Conservation (phyloP, 2,888 invertebrate species). For the Leptinotarsa tumamoca region DNA sequence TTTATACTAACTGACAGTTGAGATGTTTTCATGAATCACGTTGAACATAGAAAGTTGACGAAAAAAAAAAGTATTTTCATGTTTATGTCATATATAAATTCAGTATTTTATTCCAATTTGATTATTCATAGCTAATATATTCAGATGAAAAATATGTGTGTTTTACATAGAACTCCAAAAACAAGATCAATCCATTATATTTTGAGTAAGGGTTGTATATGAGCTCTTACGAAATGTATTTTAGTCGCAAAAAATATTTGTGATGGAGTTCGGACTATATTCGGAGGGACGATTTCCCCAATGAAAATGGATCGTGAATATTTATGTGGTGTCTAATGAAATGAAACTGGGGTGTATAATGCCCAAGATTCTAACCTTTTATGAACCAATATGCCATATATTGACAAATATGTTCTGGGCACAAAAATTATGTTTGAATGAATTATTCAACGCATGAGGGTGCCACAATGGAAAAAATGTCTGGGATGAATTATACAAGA, state of each 20-base stretch:
- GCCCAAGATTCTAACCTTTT: not conserved
- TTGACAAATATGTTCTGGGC: not conserved
- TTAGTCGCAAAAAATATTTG: not conserved
- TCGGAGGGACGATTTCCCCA: not conserved
- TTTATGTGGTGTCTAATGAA: conserved; percentile 5
- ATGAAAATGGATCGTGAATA: not conserved
- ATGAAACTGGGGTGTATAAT: not conserved
- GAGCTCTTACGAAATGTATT: conserved; percentile 1
- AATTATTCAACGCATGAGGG: no score
- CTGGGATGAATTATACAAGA: no score
- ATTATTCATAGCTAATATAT: conserved; percentile 6
- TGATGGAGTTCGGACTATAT: not conserved
- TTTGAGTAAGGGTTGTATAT: not conserved
- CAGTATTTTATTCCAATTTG: not conserved
- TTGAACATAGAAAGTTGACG: not conserved
- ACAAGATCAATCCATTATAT: not conserved
- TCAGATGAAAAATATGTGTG: not conserved
- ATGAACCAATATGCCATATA: not conserved
- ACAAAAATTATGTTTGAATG: no score
- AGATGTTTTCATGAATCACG: no score
- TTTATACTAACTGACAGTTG: no score
- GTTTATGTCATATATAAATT: not conserved
- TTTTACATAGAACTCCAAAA: not conserved
- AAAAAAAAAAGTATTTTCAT: not conserved
- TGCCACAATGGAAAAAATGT: no score